Evolutionary conservation across 2,888 invertebrate species (phyloP), one percentile per base, ranked within the genome.

Genomic region (Rugalucina vietnamica): DNA sequence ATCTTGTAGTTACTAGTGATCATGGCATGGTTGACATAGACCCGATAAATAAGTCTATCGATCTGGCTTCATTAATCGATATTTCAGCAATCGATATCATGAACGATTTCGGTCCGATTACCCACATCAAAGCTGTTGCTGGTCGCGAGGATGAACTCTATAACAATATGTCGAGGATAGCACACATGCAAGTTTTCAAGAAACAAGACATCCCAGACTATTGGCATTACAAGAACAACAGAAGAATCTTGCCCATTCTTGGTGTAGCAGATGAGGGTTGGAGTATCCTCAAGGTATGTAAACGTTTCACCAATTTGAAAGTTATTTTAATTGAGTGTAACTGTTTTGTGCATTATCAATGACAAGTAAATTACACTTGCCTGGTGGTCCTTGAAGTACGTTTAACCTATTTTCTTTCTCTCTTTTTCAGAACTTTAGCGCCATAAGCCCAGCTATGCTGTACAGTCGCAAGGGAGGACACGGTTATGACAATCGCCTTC

Each of bases 171-270:
- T 76, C 83, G 0, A 81, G 79, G 32, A 81, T 85, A 5, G 80
- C 84, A 14, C 86, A 92, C 77, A 88, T 94, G 84, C 89, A 79
- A 3, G 96, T 97, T 12, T 97, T 96, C 90, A 95, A 94, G 89
- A 96, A 96, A 90, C 94, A 96, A n/a, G 96, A 97, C 21, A 95
- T 97, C 74, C 96, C 96, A 0, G 94, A 95, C 4, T 88, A 91
- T 29, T 97, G 96, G 96, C 96, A 97, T 93, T 97, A 96, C 89
- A 95, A 95, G 76, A 95, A 97, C 86, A 96, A 96, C 91, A 91
- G 95, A 14, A 94, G 97, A 74, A 95, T 96, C 21, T 96, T 96
- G 32, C 96, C 96, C 0, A 96, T 97, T 84, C 94, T 97, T 74
- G 95, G 96, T 0, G 95, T 96, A 39, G 96, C 97, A 0, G 96